Base-by-base conservation (phyloP, 2,888 invertebrate species). In the Antitype chi region DNA sequence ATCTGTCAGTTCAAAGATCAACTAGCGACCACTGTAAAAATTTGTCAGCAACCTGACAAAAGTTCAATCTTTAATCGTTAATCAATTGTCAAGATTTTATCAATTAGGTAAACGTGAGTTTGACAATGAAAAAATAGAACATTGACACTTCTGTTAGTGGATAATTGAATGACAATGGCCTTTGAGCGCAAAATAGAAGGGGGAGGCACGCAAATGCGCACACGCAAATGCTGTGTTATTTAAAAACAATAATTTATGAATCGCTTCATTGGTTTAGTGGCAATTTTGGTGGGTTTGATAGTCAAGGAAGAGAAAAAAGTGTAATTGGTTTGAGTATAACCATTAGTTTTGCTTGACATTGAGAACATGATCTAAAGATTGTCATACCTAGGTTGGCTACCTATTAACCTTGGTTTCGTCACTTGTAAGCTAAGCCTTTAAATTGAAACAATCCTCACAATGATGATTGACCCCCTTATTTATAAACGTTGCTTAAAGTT, bases 41-140 rank as follows among this genome's bases (percentile, higher is more conserved):
- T 84, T 86, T 89, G 91, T 90, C 91, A 90, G 89, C 89, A 77
- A 70, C 78, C 87, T 85, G 84, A 87, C 88, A 86, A 88, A 88
- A 82, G 83, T 86, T 25, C 78, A 82, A 80, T 79, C 74, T 79
- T 80, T 80, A 81, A 68, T 73, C 85, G 84, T 89, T 85, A 84
- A 89, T 89, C 89, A 89, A 89, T 88, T 89, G 89, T 89, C 89
- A 89, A 89, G 89, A 89, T 89, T 78, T 85, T 87, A 89, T 89
- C 89, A 88, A 87, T 79, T 80, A 78, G 70, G 88, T 88, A 89
- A 88, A 89, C 84, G 82, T 85, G 70, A 67, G 80, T 85, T 85
- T 85, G 86, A 89, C 87, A 89, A 86, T 88, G 81, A 83, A 80
- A 85, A 83, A 84, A 77, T 76, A 69, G 83, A 78, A 81, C 87